Conservation (phyloP, 30 jellyfish, hydroid and myxozoan genomes). For the Hydractinia symbiolongicarpus region DNA sequence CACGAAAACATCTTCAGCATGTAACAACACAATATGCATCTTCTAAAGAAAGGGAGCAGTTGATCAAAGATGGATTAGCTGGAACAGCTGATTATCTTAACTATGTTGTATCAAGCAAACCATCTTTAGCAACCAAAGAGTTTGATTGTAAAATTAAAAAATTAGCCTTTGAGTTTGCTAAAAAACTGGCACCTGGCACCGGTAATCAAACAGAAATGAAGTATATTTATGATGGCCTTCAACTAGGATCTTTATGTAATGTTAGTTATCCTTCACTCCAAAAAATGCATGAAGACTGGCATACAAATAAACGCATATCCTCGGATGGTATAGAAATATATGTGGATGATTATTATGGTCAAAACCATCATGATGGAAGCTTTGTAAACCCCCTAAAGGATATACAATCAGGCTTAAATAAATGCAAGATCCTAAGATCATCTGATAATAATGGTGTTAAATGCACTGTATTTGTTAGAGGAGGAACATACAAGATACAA, state of each 20-base stretch:
- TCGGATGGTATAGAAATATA: slow-evolving; percentile 23
- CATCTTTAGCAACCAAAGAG: background rate
- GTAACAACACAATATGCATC: background rate
- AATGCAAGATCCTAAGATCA: slow-evolving; percentile 30
- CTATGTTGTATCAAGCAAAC: background rate
- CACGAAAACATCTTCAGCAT: background rate
- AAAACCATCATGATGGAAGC: slow-evolving; percentile 34
- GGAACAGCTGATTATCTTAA: background rate
- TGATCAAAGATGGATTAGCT: background rate
- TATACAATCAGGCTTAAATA: slow-evolving; percentile 53
- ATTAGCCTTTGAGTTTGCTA: slow-evolving; percentile 69
- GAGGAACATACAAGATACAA: slow-evolving; percentile 19
- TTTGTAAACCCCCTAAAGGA: slow-evolving; percentile 47
- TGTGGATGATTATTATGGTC: slow-evolving; percentile 53
- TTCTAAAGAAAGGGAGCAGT: background rate
- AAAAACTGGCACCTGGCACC: slow-evolving; percentile 34
- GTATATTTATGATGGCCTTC: slow-evolving; percentile 74
- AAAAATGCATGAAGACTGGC: slow-evolving; percentile 7
- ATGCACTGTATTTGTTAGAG: slow-evolving; percentile 21
- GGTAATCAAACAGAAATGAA: slow-evolving; percentile 18
- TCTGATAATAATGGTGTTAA: background rate
- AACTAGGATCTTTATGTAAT: slow-evolving; percentile 56
- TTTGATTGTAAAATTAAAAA: slow-evolving; percentile 72
- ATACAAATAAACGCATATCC: background rate
- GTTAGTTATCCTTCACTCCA: slow-evolving; percentile 18